Base-by-base conservation (phyloP, 2,797 vertebrate genomes). In the Australoheros facetus region DNA sequence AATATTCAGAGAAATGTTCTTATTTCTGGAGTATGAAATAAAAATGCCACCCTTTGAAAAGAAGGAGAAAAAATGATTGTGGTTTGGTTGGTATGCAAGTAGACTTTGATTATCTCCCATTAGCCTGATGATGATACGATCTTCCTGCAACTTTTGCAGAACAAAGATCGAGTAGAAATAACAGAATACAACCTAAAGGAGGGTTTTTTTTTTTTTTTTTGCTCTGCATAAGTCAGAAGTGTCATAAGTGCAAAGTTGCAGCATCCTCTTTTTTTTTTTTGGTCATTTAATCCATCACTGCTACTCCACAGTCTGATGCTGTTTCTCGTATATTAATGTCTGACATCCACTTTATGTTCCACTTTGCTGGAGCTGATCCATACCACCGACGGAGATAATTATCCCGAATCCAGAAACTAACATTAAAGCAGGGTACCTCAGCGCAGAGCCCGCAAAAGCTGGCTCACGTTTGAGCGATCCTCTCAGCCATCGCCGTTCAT, bases 401-500 rank as follows among this genome's bases (percentile, higher is more conserved):
- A 86, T 71, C 45, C 70, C 78, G 76, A 78, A 79, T 69, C 55
- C 77, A 77, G 69, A 56, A 72, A 59, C 30, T 11, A 30, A 62
- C 64, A 57, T 77, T 62, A 87, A 87, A 82, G 72, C 48, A 16
- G 48, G 7, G 54, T 58, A 57, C 62, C 0, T 73, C 64, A 26
- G 55, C 32, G 1, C 73, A 39, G 73, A 78, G 76, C 42, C 53
- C 17, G 17, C 6, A 30, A 37, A 81, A 34, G 72, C 76, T 80
- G 77, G 59, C 83, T 84, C 69, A 62, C n/a, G 57, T 82, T 37
- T 55, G 34, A 74, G 79, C 77, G 21, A 16, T 39, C 26, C 72
- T 83, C 83, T 86, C 90, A 87, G 59, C 88, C 86, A 81, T 77
- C 13, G 66, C 1, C 19, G 37, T 64, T 80, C 71, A 78, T 84